Evolutionary conservation across 2,113 vertebrate genomes (phyloP).

Genomic region (Andinoacara biseriatus): DNA sequence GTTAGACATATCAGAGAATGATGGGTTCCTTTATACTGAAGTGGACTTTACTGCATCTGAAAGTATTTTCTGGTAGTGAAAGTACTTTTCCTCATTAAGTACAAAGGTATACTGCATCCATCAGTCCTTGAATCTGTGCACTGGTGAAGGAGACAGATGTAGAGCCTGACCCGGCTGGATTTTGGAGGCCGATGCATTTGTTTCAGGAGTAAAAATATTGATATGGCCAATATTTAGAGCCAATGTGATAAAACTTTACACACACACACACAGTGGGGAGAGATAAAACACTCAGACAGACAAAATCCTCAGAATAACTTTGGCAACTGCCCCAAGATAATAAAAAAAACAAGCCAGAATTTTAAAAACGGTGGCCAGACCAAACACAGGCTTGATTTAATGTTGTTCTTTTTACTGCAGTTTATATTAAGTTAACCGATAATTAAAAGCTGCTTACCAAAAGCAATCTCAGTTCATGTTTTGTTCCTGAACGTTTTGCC

Average conservation of each 20-base stretch:
- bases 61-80: constrained; percentile 23
- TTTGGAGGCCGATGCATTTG: not conserved
- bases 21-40: not conserved
- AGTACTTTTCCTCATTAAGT: not conserved
- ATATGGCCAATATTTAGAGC: not conserved
- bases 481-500: not conserved
- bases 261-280: not conserved
- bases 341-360: not conserved
- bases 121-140: not conserved
- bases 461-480: not conserved
- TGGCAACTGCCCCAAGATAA: not conserved
- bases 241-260: not conserved
- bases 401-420: not conserved
- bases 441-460: not conserved
- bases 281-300: not conserved
- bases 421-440: not conserved
- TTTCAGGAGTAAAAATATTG: not conserved
- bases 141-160: not conserved
- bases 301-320: not conserved
- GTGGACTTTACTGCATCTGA: constrained; percentile 38
- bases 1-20: constrained; percentile 8
- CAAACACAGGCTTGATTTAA: not conserved
- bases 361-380: not conserved
- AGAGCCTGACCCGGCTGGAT: not conserved
- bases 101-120: not conserved